Evolutionary conservation across 92 coral and sea anemone species (phyloP).

Genomic region (Parazoanthus swiftii): DNA sequence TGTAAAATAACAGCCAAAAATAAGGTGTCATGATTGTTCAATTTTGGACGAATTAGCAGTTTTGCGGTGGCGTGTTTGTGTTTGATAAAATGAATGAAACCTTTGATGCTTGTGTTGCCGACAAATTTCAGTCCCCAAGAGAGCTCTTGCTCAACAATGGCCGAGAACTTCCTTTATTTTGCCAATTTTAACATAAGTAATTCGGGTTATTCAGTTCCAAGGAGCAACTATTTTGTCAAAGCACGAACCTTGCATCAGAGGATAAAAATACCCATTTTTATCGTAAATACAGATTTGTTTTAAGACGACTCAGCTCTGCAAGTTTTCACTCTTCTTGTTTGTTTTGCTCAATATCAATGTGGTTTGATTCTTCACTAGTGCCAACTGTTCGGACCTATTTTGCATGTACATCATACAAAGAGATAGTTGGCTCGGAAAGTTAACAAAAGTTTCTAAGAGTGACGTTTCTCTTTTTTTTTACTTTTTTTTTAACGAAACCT

Average conservation of each 20-base stretch:
- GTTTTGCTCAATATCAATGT: no score
- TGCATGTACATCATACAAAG: no score
- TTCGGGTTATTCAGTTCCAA: neutral
- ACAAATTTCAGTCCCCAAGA: neutral
- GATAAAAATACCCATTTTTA: neutral
- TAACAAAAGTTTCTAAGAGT: no score
- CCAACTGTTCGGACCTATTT: no score
- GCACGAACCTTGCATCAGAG: neutral
- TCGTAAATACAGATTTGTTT: neutral
- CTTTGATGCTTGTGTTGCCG: neutral
- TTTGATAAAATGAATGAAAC: conserved; percentile 12
- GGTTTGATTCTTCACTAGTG: no score
- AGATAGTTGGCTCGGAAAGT: no score
- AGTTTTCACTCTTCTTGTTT: no score
- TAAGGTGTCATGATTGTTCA: neutral
- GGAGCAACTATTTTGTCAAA: neutral
- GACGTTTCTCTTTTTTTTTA: no score
- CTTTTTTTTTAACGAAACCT: no score
- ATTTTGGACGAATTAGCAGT: conserved; percentile 22
- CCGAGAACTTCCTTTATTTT: conserved; percentile 2
- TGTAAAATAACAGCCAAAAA: neutral
- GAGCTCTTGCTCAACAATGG: neutral
- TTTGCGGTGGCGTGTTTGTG: neutral
- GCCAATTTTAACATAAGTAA: neutral
- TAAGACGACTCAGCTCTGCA: no score